Conservation (phyloP, 2,888 invertebrate species). For the Meteorus cinctellus region DNA sequence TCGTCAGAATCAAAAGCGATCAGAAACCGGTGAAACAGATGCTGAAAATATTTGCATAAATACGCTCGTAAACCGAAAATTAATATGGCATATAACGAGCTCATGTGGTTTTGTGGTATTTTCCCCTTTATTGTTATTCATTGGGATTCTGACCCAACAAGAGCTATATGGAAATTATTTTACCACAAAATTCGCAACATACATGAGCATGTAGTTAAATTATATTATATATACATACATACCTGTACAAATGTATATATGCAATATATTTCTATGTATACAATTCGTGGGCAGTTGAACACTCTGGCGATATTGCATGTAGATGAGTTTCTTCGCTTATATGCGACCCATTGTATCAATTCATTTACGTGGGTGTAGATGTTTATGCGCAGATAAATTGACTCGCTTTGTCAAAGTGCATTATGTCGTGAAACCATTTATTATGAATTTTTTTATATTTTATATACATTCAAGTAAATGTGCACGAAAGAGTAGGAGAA, state of each 20-base stretch:
- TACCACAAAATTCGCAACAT: constrained; percentile 43
- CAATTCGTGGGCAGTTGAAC: constrained; percentile 31
- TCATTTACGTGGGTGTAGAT: constrained; percentile 36
- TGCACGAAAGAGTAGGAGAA: constrained; percentile 20
- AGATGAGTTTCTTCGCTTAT: constrained; percentile 40
- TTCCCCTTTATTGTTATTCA: constrained; percentile 60
- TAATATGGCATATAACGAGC: constrained; percentile 61
- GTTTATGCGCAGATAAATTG: constrained; percentile 38
- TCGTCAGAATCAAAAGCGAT: constrained; percentile 27
- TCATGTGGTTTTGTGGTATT: constrained; percentile 47
- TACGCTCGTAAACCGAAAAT: constrained; percentile 61
- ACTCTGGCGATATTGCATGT: constrained; percentile 29
- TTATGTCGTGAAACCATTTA: not conserved
- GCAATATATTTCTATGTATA: constrained; percentile 15
- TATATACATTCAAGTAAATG: constrained; percentile 16
- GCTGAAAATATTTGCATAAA: constrained; percentile 66
- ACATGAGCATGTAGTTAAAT: constrained; percentile 7
- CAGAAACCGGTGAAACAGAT: constrained; percentile 61
- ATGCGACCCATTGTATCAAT: constrained; percentile 28
- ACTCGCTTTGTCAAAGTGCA: constrained; percentile 32
- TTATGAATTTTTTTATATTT: constrained; percentile 9
- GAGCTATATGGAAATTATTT: constrained; percentile 60
- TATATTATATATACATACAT: constrained; percentile 7
- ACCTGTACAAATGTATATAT: constrained; percentile 19
- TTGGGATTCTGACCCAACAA: constrained; percentile 56